Conservation (phyloP, 1,140 invertebrate species). For the Drosophila trapezifrons region DNA sequence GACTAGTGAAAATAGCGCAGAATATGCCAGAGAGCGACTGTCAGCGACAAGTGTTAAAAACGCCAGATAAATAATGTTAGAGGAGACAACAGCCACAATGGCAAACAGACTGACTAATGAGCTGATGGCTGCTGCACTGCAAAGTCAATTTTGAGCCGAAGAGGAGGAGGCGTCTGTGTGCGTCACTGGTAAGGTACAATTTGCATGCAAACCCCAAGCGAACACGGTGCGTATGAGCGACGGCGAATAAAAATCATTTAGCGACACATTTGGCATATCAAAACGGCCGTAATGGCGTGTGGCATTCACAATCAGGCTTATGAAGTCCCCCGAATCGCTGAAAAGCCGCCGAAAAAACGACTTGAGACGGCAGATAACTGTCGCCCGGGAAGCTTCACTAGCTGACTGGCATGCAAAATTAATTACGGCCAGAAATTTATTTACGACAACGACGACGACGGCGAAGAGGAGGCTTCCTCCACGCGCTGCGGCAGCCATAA, state of each 20-base stretch:
- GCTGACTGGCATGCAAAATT: conserved; percentile 78
- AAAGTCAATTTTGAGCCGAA: conserved; percentile 28
- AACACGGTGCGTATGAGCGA: conserved; percentile 66
- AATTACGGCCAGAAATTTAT: conserved; percentile 75
- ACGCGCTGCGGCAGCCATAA: conserved; percentile 69
- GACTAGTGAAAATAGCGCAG: conserved; percentile 34
- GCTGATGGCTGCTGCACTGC: conserved; percentile 47
- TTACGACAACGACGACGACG: conserved; percentile 54
- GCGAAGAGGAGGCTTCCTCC: conserved; percentile 13
- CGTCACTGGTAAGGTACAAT: conserved; percentile 33
- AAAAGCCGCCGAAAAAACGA: conserved; percentile 18
- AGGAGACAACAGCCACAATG: conserved; percentile 51
- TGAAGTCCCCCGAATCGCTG: conserved; percentile 31
- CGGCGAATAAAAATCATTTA: conserved; percentile 71
- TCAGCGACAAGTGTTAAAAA: conserved; percentile 73
- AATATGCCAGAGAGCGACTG: conserved; percentile 50
- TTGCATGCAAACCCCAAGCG: conserved; percentile 63
- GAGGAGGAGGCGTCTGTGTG: conserved; percentile 9
- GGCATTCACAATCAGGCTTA: conserved; percentile 76
- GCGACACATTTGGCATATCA: conserved; percentile 81
- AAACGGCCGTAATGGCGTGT: conserved; percentile 54
- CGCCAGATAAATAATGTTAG: conserved; percentile 70
- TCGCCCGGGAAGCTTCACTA: conserved; percentile 19
- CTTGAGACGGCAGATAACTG: conserved; percentile 29
- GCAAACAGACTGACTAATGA: conserved; percentile 69